These are phyloP conservation scores for Strix aluco DNA, from an alignment of 2,113 vertebrate genomes.

Conservation along the genomic window DNA sequence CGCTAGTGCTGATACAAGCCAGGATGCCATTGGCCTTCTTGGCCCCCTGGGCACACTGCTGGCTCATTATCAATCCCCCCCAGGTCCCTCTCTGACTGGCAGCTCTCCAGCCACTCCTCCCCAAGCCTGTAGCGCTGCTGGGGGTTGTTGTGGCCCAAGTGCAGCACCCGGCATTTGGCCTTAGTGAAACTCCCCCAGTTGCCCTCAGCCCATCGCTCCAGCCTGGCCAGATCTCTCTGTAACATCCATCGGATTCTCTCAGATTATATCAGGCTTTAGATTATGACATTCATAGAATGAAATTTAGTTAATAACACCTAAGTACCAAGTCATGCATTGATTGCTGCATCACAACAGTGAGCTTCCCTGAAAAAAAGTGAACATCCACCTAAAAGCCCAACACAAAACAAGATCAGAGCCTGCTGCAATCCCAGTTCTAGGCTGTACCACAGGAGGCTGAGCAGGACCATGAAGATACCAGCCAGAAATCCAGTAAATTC, in stretches of 20 bases:
- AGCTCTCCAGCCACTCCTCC: too few species aligned
- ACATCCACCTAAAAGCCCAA: neutral
- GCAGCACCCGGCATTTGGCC: too few species aligned
- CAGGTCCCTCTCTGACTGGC: too few species aligned
- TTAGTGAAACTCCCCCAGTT: too few species aligned
- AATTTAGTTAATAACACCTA: accelerated
- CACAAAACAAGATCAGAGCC: neutral
- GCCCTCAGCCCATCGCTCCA: too few species aligned
- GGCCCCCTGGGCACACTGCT: too few species aligned
- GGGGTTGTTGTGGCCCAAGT: too few species aligned
- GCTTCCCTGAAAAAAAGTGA: neutral
- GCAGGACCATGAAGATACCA: neutral
- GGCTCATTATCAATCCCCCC: too few species aligned
- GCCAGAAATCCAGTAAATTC: neutral
- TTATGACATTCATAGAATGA: accelerated
- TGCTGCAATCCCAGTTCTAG: accelerated
- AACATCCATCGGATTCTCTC: neutral
- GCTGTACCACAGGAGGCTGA: neutral
- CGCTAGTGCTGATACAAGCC: too few species aligned
- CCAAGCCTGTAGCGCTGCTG: too few species aligned
- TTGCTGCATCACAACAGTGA: accelerated
- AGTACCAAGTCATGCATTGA: accelerated
- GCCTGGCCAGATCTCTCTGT: too few species aligned
- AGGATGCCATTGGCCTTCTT: too few species aligned
- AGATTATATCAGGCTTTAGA: accelerated